Conservation (phyloP, 2,888 invertebrate genomes). For the Molorchus minor region DNA sequence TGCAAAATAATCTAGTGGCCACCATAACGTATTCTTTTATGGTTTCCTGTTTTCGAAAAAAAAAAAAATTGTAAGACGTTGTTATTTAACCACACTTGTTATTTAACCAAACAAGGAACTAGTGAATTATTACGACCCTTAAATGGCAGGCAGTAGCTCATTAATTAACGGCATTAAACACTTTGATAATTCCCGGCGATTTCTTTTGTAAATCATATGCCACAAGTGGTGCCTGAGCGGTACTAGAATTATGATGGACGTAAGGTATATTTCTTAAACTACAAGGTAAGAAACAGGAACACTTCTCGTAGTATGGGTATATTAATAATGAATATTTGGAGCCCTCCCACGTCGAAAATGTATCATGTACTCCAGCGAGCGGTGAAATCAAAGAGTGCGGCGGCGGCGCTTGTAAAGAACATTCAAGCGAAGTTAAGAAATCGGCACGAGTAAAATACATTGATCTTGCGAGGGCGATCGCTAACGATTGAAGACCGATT, state of each 20-base stretch:
- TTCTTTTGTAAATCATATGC: too few relatives aligned
- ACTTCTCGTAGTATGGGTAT: constrained; percentile 38
- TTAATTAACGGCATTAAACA: too few relatives aligned
- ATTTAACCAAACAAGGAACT: too few relatives aligned
- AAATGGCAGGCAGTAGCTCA: too few relatives aligned
- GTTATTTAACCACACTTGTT: too few relatives aligned
- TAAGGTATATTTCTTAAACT: constrained; percentile 41
- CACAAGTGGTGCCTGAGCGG: constrained; percentile 2
- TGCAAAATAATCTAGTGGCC: too few relatives aligned
- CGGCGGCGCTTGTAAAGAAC: constrained; percentile 46
- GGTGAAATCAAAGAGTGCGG: constrained; percentile 53
- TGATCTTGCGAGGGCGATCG: constrained; percentile 5
- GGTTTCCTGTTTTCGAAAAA: too few relatives aligned
- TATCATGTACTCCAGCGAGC: constrained; percentile 47
- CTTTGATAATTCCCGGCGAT: too few relatives aligned
- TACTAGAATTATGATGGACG: constrained; percentile 2
- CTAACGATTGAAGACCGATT: constrained; percentile 2
- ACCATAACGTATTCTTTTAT: too few relatives aligned
- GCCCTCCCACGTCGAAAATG: constrained; percentile 60
- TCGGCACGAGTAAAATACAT: background rate
- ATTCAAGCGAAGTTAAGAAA: constrained; percentile 35
- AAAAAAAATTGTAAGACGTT: too few relatives aligned
- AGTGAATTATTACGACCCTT: too few relatives aligned
- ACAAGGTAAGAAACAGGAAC: constrained; percentile 45
- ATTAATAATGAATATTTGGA: constrained; percentile 54